phyloP scores from a whole-genome alignment of 2,888 invertebrate genomes.

The Taphrorychus bicolor region DNA sequence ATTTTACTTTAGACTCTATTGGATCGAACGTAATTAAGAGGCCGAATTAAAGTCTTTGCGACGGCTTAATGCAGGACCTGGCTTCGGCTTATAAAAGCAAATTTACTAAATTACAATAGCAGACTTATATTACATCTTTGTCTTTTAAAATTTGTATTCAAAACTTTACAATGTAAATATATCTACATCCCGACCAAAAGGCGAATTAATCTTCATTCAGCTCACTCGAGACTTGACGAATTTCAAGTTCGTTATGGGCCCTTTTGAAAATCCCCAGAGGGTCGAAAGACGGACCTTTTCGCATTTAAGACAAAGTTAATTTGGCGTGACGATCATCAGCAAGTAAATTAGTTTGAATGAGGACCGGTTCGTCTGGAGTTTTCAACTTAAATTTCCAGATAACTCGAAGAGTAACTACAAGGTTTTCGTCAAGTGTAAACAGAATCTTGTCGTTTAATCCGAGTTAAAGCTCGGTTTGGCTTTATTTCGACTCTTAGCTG shows the following conservation, averaged over 20 bases:
- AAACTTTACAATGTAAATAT: not conserved
- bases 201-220: constrained; percentile 18
- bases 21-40: not conserved
- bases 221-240: constrained; percentile 14
- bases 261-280: constrained; percentile 18
- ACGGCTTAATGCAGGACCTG: not conserved
- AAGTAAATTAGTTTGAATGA: constrained; percentile 6
- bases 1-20: not conserved
- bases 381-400: not conserved
- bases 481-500: too few species aligned
- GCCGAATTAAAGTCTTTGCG: not conserved
- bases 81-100: not conserved
- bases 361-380: not conserved
- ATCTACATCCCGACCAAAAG: constrained; percentile 15
- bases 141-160: not conserved
- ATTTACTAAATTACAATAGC: too few species aligned
- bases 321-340: constrained; percentile 9
- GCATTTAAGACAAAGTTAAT: constrained; percentile 16
- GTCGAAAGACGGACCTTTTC: constrained; percentile 3
- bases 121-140: too few species aligned
- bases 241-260: constrained; percentile 20
- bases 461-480: too few species aligned
- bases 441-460: too few species aligned
- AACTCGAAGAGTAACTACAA: not conserved
- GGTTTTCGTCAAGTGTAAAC: not conserved